phyloP scores from a whole-genome alignment of 2,888 invertebrate genomes.

The Smittia sp. region DNA sequence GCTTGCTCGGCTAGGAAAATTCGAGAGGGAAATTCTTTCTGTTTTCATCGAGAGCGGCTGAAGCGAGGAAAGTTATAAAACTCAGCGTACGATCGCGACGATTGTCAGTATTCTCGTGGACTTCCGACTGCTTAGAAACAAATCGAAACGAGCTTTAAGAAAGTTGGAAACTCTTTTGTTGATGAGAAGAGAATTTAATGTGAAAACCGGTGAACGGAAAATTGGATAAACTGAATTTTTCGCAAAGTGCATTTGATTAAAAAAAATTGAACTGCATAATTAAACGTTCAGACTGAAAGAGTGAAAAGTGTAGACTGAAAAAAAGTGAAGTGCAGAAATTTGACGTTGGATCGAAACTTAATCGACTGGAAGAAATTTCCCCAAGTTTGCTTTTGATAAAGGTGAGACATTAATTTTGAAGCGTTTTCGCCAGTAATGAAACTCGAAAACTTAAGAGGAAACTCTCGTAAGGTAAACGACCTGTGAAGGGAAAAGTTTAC shows the following conservation, averaged over 20 bases:
- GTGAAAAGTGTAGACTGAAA: too few relatives aligned
- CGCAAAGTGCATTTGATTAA: not conserved
- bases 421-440: too few relatives aligned
- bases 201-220: constrained; percentile 10
- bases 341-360: too few relatives aligned
- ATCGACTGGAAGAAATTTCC: too few relatives aligned
- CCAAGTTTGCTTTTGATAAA: too few relatives aligned
- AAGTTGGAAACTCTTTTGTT: not conserved
- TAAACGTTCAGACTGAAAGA: too few relatives aligned
- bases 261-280: not conserved
- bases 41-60: not conserved
- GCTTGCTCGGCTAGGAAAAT: not conserved
- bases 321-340: not conserved
- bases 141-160: not conserved
- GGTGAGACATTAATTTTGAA: too few relatives aligned
- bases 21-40: constrained; percentile 7
- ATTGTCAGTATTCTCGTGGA: constrained; percentile 29
- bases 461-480: too few relatives aligned
- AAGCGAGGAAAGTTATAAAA: constrained; percentile 19
- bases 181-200: not conserved
- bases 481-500: too few relatives aligned
- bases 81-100: not conserved
- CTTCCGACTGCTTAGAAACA: constrained; percentile 17
- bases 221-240: not conserved
- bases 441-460: too few relatives aligned